Base-by-base conservation (phyloP, 2,888 invertebrate genomes). In the Lissocephala sabroskyi region DNA sequence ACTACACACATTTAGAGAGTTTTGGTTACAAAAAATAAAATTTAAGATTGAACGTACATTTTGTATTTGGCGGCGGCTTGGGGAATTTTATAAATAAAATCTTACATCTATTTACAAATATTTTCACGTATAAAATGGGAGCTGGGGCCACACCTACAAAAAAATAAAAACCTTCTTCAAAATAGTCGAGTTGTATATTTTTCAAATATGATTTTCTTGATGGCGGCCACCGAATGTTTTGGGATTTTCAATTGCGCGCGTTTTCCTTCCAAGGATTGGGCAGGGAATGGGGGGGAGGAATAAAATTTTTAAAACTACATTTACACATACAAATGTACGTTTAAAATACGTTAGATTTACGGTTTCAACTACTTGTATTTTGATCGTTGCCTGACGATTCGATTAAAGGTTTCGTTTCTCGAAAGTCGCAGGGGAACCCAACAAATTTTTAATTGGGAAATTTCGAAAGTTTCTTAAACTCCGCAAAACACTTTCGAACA, bases 371-470 rank as follows among this genome's bases (percentile, higher is more conserved):
- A 40, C 40, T 46, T 56, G 62, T 67, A 49, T 66, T 70, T 74
- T 64, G 50, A 64, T 60, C 68, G 68, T 70, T 70, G 68, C 59
- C 68, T 71, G 59, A 71, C 71, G 71, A 70, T 68, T 59, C 54
- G 57, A 18, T 62, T 66, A 59, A 56, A 30, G 53, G 50, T 57
- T 61, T 59, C 46, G 51, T 57, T 59, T 50, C 48, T 52, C 39
- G 43, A 33, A 39, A 33, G 23, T 23, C 7, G 23, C 23, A 5
- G 3, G 23, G 23, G 23, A 23, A 23, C 23, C 23, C n/a, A n/a
- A n/a, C n/a, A n/a, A n/a, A n/a, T n/a, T n/a, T n/a, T n/a, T n/a
- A n/a, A n/a, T n/a, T n/a, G n/a, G n/a, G n/a, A n/a, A n/a, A n/a
- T n/a, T n/a, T n/a, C n/a, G n/a, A n/a, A n/a, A n/a, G n/a, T n/a